Evolutionary conservation across 2,113 vertebrate genomes (phyloP), one percentile per base, ranked within the genome.

Genomic region (Acrocephalus kingi): DNA sequence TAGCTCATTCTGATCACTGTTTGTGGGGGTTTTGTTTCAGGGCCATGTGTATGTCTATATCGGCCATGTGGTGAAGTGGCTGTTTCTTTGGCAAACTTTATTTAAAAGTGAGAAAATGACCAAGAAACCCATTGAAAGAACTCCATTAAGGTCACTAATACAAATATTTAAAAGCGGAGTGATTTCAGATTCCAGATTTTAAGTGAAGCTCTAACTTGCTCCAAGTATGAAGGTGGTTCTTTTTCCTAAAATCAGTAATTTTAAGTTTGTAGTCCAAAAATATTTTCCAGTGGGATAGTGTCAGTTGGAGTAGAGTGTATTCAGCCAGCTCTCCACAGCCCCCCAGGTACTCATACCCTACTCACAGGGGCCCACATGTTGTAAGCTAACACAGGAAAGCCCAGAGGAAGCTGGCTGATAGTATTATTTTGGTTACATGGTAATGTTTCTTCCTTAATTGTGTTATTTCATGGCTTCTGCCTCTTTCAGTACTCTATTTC

Each of bases 21-120:
- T 71, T 48, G 7, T 21, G 27, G 10, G 0, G 2, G 10, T 4
- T 58, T 92, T 81, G 30, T 90, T 92, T 87, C 37, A 61, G 37
- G 25, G 25, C 15, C 12, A 1, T 18, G 17, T 2, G 1, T 67
- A 7, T 49, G 15, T 43, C 37, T 0, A 0, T 13, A 7, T 19
- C 20, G 15, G 46, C 46, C 31, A 1, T 59, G 5, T 18, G 24
- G 28, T 72, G 49, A 13, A 1, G 0, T 46, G 45, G 27, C 64
- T 73, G 3, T 66, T 88, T 45, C 22, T 85, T 92, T 46, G 33
- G 43, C 14, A 48, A 25, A 63, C 14, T n/a, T 88, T 27, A 43
- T 45, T 39, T 62, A 15, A 55, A 80, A 86, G 19, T 61, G 22
- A 69, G 45, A 54, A 64, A 69, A 58, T 31, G 2, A 18, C 58